Evolutionary conservation across 2,888 invertebrate species (phyloP).

Genomic region (Clostera curtula): DNA sequence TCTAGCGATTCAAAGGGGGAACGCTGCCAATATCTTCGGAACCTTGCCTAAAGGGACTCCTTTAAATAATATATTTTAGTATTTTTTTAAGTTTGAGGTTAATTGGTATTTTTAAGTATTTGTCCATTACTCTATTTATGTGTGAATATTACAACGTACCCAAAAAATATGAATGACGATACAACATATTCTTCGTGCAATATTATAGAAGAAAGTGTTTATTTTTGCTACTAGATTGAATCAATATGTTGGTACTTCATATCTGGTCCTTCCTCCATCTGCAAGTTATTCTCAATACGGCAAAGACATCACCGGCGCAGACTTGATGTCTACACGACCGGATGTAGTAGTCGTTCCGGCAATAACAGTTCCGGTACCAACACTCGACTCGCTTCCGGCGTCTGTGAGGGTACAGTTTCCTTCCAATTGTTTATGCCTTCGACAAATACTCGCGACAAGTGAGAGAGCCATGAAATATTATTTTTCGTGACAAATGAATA

Average conservation of each 20-base stretch:
- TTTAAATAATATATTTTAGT: no score
- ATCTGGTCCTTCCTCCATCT: slow-evolving; percentile 10
- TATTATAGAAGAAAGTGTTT: no score
- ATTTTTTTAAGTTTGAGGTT: no score
- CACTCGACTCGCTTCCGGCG: slow-evolving; percentile 65
- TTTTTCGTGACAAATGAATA: background rate
- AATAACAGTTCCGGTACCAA: slow-evolving; percentile 71
- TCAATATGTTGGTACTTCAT: slow-evolving; percentile 3
- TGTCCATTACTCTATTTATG: no score
- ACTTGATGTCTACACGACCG: slow-evolving; percentile 63
- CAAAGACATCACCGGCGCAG: slow-evolving; percentile 45
- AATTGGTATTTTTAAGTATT: no score
- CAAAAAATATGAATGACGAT: no score
- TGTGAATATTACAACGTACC: no score
- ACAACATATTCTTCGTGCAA: no score
- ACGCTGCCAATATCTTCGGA: no score
- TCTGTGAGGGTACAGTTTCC: slow-evolving; percentile 62
- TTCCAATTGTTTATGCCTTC: slow-evolving; percentile 65
- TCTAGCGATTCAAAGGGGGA: no score
- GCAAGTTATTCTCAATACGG: slow-evolving; percentile 36
- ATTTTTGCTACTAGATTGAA: no score
- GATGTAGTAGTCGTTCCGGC: slow-evolving; percentile 68
- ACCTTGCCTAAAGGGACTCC: no score
- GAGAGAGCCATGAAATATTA: slow-evolving; percentile 9
- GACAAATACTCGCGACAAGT: slow-evolving; percentile 44